These are phyloP conservation scores for Arremon aurantiirostris DNA, from an alignment of 2,797 vertebrate genomes.

Conservation along the genomic window DNA sequence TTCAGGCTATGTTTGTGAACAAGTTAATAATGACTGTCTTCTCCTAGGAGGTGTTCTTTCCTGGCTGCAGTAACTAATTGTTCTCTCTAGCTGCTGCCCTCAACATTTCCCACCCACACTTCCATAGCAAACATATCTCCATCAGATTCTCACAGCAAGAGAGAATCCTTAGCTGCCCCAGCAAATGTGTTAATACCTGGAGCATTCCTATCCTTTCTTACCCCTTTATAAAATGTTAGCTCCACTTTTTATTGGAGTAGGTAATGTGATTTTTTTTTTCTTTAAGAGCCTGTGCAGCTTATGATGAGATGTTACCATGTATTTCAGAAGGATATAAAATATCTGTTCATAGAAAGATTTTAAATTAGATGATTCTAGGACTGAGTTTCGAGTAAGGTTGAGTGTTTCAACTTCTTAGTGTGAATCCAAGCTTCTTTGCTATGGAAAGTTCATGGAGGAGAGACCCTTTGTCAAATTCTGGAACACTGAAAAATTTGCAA, in stretches of 20 bases:
- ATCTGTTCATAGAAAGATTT: not conserved
- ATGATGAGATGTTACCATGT: not conserved
- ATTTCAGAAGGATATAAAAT: not conserved
- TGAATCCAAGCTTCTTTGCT: not conserved
- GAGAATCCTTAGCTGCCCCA: not conserved
- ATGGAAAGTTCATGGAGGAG: not conserved
- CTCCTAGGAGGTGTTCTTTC: not conserved
- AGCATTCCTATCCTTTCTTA: not conserved
- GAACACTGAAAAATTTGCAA: not conserved
- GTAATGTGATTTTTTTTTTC: not conserved
- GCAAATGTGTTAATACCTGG: not conserved
- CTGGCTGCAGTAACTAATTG: not conserved
- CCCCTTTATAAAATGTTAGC: not conserved
- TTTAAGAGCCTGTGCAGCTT: not conserved
- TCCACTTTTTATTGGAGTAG: not conserved
- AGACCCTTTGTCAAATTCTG: not conserved
- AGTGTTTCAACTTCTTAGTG: not conserved
- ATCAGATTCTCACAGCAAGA: not conserved
- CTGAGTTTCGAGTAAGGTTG: not conserved
- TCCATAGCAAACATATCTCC: not conserved
- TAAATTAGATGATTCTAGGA: not conserved
- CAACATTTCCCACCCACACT: not conserved
- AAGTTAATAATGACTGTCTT: not conserved
- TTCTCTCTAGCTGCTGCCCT: not conserved
- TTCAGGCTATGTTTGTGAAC: not conserved